Conservation (phyloP, 2,888 invertebrate species). For the Rapana venosa region DNA sequence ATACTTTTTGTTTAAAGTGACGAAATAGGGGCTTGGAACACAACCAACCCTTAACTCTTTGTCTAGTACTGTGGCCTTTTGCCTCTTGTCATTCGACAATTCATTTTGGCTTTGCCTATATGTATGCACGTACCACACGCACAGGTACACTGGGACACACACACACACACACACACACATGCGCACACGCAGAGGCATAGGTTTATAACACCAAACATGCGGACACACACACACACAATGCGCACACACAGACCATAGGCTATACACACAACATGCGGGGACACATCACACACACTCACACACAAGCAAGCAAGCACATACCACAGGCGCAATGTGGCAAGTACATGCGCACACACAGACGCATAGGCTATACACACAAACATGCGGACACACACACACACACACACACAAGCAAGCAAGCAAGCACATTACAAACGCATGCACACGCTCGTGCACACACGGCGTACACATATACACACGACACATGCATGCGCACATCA, state of each 20-base stretch:
- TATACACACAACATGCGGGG: background rate
- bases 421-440: slow-evolving; percentile 24
- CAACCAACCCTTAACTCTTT: too few relatives aligned
- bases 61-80: too few relatives aligned
- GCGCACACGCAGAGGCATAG: too few relatives aligned
- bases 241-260: too few relatives aligned
- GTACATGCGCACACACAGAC: too few relatives aligned
- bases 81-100: too few relatives aligned
- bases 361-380: background rate
- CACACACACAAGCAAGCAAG: slow-evolving; percentile 4
- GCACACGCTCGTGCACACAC: background rate
- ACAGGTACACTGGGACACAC: too few relatives aligned
- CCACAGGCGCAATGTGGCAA: slow-evolving; percentile 21
- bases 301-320: background rate
- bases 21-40: too few relatives aligned
- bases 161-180: too few relatives aligned
- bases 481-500: background rate
- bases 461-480: background rate
- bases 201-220: background rate
- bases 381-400: slow-evolving; percentile 5
- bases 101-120: too few relatives aligned
- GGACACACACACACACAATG: slow-evolving; percentile 7
- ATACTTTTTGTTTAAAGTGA: too few relatives aligned
- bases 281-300: slow-evolving; percentile 16
- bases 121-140: too few relatives aligned